Conservation (phyloP, 2,113 vertebrate genomes). For the Climacteris rufus region DNA sequence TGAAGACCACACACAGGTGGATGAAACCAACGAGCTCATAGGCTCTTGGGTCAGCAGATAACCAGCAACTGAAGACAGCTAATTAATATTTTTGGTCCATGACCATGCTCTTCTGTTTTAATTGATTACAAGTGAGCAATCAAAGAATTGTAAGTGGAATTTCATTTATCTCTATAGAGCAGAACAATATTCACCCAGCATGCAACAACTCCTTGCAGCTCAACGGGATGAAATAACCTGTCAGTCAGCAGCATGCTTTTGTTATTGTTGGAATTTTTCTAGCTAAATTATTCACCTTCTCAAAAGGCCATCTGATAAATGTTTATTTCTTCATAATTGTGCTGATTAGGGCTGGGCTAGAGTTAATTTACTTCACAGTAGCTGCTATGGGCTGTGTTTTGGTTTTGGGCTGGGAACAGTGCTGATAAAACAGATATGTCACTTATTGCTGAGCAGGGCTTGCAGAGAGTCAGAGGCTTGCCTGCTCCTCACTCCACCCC, state of each 20-base stretch:
- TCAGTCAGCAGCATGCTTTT: slow-evolving; percentile 64
- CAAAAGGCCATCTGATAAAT: slow-evolving; percentile 74
- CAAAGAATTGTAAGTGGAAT: slow-evolving; percentile 63
- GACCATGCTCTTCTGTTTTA: slow-evolving; percentile 51
- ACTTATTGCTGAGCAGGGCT: not conserved
- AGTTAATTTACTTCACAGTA: not conserved
- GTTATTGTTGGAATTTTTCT: slow-evolving; percentile 43
- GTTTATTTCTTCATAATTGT: slow-evolving; percentile 69
- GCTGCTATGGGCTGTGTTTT: not conserved
- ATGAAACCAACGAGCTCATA: not conserved
- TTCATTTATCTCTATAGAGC: slow-evolving; percentile 65
- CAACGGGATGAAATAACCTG: slow-evolving; percentile 66
- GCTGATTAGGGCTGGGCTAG: not conserved
- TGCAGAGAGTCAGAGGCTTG: not conserved
- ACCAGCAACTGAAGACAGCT: not conserved
- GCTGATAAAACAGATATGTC: not conserved
- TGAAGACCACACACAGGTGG: not conserved
- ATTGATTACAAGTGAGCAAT: slow-evolving; percentile 65
- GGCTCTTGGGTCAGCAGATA: not conserved
- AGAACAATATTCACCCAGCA: slow-evolving; percentile 74
- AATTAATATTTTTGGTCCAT: slow-evolving; percentile 25
- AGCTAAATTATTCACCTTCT: slow-evolving; percentile 70
- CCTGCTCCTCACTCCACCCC: not conserved
- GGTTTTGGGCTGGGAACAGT: not conserved
- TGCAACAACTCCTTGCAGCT: slow-evolving; percentile 50